Base-by-base conservation (phyloP, 1,140 invertebrate species). In the Ctenoplectra terminalis region DNA sequence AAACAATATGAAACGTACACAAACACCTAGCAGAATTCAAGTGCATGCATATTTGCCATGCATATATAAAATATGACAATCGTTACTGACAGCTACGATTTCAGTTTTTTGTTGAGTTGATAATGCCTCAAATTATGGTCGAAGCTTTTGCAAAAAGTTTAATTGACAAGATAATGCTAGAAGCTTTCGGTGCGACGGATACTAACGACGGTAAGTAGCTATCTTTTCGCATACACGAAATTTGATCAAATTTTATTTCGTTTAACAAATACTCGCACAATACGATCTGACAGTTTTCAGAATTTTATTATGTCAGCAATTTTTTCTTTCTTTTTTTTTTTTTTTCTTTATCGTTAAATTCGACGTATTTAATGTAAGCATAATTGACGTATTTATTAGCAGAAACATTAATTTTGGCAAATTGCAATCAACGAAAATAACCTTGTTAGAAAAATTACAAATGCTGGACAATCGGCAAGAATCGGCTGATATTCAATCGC, bases 131-230 rank as follows among this genome's bases (percentile, higher is more conserved):
- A 81, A 82, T 82, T 48, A 84, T 88, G 81, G 67, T 87, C 29
- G 79, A 90, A 70, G 67, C 79, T 34, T 88, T 91, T 20, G 89
- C 83, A 1, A 89, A 77, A 78, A 83, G 87, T 29, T 54, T 91
- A 26, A 60, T 91, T 29, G 77, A 84, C 48, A 85, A 86, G 72
- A 86, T 90, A 60, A 83, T 88, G 67, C 7, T 84, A 34, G 77
- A 88, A 86, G 87, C 81, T 43, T 83, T 90, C 43, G 69, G 88
- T n/a, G 61, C 66, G 69, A 34, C 86, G 60, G 77, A 87, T 15
- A 54, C 64, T 48, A 56, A 61, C 8, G 29, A 78, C n/a, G 85
- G 88, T 89, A 74, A 82, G 75, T 31, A 60, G 17, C 13, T 26
- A n/a, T 50, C 7, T 7, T 37, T 9, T 17, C 9, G 9, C 20